Percentiles rank a stretch among this genome's conserved stretches.
phyloP scores from a whole-genome alignment of 92 coral and sea anemone species.

The Galaxea fascicularis region DNA sequence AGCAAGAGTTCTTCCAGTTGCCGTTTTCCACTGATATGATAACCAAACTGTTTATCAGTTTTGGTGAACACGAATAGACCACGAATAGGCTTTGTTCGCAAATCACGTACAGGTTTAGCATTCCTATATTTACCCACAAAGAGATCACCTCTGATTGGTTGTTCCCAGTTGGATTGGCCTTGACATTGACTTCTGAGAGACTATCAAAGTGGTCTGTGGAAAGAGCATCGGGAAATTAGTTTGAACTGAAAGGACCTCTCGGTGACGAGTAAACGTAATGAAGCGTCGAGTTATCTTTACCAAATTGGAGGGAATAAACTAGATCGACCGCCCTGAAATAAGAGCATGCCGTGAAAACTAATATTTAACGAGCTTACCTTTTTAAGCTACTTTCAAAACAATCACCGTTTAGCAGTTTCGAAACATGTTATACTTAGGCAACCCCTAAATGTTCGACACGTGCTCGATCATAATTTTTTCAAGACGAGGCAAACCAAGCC shows the following conservation, averaged over 20 bases:
- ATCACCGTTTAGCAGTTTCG: no score
- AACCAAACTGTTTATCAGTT: no score
- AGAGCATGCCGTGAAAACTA: background rate
- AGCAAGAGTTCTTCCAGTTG: no score
- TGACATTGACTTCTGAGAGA: background rate
- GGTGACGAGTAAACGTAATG: background rate
- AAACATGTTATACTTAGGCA: no score
- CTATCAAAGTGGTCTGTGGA: background rate
- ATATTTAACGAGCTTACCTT: background rate
- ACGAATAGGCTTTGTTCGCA: background rate
- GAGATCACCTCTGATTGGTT: slow-evolving; percentile 4
- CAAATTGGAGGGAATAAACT: background rate
- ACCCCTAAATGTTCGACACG: no score
- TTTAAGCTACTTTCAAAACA: background rate
- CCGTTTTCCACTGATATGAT: no score
- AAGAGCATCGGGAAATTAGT: background rate
- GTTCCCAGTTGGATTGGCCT: background rate
- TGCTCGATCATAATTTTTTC: no score
- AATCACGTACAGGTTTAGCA: background rate
- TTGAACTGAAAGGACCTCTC: background rate
- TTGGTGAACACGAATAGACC: no score
- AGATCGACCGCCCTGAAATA: slow-evolving; percentile 1
- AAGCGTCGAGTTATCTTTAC: background rate
- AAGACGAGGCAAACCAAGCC: no score
- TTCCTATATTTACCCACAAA: background rate